Evolutionary conservation across 1,140 invertebrate genomes (phyloP).

Genomic region (Caenorhabditis remanei): DNA sequence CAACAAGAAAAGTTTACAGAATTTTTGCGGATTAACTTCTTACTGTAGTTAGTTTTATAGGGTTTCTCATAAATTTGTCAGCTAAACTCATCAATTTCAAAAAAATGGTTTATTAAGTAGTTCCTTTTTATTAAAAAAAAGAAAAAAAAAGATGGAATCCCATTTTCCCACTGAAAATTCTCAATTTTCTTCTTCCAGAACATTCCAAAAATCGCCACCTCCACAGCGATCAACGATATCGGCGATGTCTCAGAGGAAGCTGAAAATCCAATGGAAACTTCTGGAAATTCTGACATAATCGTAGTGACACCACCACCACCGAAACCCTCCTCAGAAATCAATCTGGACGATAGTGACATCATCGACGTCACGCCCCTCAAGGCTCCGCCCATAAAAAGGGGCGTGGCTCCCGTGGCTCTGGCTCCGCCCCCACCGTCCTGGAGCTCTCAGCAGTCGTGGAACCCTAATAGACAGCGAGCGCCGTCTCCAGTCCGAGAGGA

Average conservation of each 20-base stretch:
- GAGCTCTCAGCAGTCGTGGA: neutral
- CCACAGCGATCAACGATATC: constrained; percentile 6
- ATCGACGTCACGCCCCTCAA: neutral
- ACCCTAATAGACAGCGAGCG: neutral
- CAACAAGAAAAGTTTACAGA: too few relatives aligned
- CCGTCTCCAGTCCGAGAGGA: neutral
- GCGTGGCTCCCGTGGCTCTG: neutral
- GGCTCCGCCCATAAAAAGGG: neutral
- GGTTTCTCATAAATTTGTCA: too few relatives aligned
- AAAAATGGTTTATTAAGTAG: too few relatives aligned
- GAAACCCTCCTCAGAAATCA: neutral
- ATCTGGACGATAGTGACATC: constrained; percentile 11
- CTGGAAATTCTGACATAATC: neutral
- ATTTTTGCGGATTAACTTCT: too few relatives aligned
- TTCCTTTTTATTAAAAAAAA: too few relatives aligned
- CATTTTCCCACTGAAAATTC: too few relatives aligned
- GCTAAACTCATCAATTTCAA: too few relatives aligned
- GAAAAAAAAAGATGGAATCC: too few relatives aligned
- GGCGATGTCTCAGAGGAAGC: too few relatives aligned
- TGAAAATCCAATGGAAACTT: neutral
- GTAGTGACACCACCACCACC: too few relatives aligned
- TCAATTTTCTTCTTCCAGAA: too few relatives aligned
- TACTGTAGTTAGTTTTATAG: too few relatives aligned
- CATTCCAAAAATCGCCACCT: neutral
- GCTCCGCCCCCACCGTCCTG: neutral